These are phyloP conservation scores for Linyphia triangularis DNA, from an alignment of 2,888 invertebrate genomes.

Conservation along the genomic window DNA sequence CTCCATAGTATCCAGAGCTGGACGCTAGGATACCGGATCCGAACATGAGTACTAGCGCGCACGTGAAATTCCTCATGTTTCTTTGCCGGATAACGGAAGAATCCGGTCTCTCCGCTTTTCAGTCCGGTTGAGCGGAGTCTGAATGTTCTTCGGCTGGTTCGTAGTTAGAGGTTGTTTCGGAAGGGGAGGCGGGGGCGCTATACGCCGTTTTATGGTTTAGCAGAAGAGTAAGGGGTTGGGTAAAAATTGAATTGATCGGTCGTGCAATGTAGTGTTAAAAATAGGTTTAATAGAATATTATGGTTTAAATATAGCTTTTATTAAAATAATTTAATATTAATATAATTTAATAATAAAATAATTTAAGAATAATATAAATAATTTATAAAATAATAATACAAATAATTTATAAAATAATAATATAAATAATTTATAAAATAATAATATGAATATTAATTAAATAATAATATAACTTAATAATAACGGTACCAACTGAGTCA, in stretches of 20 bases:
- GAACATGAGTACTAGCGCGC: neutral
- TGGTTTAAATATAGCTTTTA: no score
- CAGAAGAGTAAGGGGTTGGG: neutral
- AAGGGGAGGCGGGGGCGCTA: neutral
- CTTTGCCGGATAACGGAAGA: neutral
- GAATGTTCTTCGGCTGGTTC: neutral
- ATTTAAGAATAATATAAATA: no score
- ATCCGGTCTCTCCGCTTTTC: neutral
- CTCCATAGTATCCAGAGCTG: slow-evolving; percentile 14
- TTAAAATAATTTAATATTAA: no score
- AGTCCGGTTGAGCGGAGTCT: slow-evolving; percentile 18
- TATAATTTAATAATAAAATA: no score
- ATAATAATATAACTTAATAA: no score
- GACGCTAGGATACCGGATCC: neutral
- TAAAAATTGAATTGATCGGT: neutral
- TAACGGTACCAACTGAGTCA: no score
- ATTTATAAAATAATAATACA: no score
- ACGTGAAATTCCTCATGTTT: neutral
- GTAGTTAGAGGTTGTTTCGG: neutral
- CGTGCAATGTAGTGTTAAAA: no score
- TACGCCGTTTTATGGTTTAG: neutral
- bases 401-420: no score
- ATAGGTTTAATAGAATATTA: no score
- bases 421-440: no score
- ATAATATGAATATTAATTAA: no score